Percentiles rank a stretch among this genome's conserved stretches.
Evolutionary conservation across 2,888 invertebrate genomes (phyloP).

Genomic region (Nyleta sp.): DNA sequence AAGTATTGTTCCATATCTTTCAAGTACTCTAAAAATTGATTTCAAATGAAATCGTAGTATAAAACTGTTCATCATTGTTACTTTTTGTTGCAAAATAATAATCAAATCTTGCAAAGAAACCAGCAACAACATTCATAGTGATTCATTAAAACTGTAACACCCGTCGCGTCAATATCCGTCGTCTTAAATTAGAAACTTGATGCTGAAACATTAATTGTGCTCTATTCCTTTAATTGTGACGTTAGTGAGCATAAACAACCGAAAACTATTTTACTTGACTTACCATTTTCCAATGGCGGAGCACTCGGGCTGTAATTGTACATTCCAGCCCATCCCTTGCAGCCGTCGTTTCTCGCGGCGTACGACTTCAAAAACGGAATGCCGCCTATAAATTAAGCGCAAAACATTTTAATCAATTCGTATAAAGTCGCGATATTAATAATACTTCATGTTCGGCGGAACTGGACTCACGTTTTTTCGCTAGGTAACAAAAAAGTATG

Average conservation of each 20-base stretch:
- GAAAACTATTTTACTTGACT: slow-evolving; percentile 64
- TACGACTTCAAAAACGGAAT: slow-evolving; percentile 55
- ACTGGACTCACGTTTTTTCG: slow-evolving; percentile 50
- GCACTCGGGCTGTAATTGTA: slow-evolving; percentile 71
- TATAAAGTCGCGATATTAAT: slow-evolving; percentile 15
- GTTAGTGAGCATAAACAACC: slow-evolving; percentile 54
- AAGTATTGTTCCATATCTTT: too few relatives aligned
- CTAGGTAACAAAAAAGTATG: slow-evolving; percentile 30
- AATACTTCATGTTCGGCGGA: neutral
- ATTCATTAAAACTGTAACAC: slow-evolving; percentile 58
- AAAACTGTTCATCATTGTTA: slow-evolving; percentile 2
- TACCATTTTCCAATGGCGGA: slow-evolving; percentile 74
- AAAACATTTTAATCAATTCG: slow-evolving; percentile 41
- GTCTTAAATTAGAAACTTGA: slow-evolving; percentile 46
- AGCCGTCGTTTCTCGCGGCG: slow-evolving; percentile 48
- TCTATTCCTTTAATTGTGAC: slow-evolving; percentile 55
- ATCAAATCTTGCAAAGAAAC: slow-evolving; percentile 13
- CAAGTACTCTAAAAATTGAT: too few relatives aligned
- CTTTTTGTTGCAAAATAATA: slow-evolving; percentile 9
- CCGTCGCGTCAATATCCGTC: slow-evolving; percentile 43
- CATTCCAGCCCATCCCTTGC: slow-evolving; percentile 62
- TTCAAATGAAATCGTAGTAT: too few relatives aligned
- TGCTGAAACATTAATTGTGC: slow-evolving; percentile 57
- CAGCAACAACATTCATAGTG: slow-evolving; percentile 20
- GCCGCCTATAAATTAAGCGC: slow-evolving; percentile 55